Base-by-base conservation (phyloP, 2,797 vertebrate genomes). In the Cottoperca gobio region DNA sequence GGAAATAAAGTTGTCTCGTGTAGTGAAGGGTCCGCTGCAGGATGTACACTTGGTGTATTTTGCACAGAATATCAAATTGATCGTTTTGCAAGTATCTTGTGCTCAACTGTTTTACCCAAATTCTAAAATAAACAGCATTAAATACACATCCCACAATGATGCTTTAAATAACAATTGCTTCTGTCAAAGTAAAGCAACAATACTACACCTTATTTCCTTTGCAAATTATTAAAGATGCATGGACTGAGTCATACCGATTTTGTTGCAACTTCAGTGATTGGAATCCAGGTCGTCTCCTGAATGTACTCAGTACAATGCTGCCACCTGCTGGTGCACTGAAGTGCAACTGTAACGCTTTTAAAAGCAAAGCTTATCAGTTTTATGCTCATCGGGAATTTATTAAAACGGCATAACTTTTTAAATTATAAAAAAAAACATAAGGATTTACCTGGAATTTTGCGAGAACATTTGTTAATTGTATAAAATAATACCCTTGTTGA, bases 1-100 rank as follows among this genome's bases (percentile, higher is more conserved):
- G 91, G 92, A 93, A 93, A 88, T 86, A 89, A 91, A 90, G 87
- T 91, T 91, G 64, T 21, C 64, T 79, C 61, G 11, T 62, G 74
- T 17, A 1, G 49, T 16, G 35, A 63, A 19, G 54, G 3, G 16
- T n/a, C 26, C 17, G 8, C 64, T 16, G 19, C 10, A 70, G 68
- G 48, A 54, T 7, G 61, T 9, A 61, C 63, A 5, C 57, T 24
- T 31, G 2, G 12, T 28, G 23, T 23, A 4, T 12, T 65, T 64
- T 33, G 6, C 2, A 4, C 23, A 21, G 0, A 62, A 58, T 3
- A 14, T n/a, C 3, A n/a, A 16, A 48, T 2, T 1, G n/a, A n/a
- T 7, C 33, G 23, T 3, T 46, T 69, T 43, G 3, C 43, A 33
- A 33, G 31, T 33, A 8, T 50, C 40, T 43, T 33, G 0, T n/a